Conservation (phyloP, 2,888 invertebrate species). For the Diarsia rubi region DNA sequence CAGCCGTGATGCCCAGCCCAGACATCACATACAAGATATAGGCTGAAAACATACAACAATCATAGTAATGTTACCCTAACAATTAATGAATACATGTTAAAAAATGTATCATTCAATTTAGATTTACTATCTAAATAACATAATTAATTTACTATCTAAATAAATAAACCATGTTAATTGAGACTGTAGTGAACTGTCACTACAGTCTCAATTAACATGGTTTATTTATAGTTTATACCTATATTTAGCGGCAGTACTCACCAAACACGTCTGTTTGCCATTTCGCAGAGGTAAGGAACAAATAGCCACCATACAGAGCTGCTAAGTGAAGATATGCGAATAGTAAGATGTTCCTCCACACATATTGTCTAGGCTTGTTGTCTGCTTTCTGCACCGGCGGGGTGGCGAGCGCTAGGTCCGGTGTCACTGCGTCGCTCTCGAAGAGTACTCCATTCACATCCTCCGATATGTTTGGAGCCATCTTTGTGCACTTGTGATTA, state of each 20-base stretch:
- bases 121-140: neutral
- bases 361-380: conserved; percentile 91
- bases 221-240: conserved; percentile 3
- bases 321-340: conserved; percentile 94
- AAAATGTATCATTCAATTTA: neutral
- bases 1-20: conserved; percentile 98
- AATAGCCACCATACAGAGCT: conserved; percentile 94
- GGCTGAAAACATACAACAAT: conserved; percentile 87
- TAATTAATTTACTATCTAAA: too few relatives aligned
- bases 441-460: conserved; percentile 87
- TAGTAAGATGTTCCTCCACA: conserved; percentile 96
- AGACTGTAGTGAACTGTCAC: too few relatives aligned
- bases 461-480: conserved; percentile 85
- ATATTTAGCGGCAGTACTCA: conserved; percentile 83
- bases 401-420: conserved; percentile 83
- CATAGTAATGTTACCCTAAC: neutral
- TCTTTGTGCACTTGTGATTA: conserved; percentile 67
- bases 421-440: conserved; percentile 86
- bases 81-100: neutral
- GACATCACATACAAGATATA: conserved; percentile 93
- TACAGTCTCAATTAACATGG: neutral
- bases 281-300: conserved; percentile 94
- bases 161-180: too few relatives aligned
- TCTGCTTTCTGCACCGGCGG: conserved; percentile 89
- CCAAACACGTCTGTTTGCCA: conserved; percentile 93